Evolutionary conservation across 2,797 vertebrate genomes (phyloP).

Genomic region (Rhincodon typus): DNA sequence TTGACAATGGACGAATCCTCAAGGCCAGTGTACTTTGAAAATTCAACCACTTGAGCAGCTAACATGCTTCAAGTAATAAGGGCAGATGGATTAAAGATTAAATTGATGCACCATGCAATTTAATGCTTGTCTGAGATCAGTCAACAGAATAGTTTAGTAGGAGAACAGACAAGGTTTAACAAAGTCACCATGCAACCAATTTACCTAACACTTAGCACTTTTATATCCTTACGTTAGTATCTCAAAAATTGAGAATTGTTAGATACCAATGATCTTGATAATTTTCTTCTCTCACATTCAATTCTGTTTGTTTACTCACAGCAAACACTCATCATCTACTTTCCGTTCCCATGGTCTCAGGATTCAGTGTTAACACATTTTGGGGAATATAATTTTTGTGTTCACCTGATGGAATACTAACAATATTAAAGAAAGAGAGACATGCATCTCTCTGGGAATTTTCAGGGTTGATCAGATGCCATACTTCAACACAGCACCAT

Average conservation of each 20-base stretch:
- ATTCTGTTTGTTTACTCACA: background rate
- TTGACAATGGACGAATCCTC: background rate
- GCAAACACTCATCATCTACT: background rate
- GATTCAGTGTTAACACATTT: background rate
- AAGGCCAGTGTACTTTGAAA: background rate
- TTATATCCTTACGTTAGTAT: background rate
- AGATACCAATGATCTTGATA: background rate
- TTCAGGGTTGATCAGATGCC: background rate
- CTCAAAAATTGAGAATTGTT: background rate
- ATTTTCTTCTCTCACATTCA: background rate
- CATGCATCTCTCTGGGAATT: background rate
- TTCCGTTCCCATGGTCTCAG: background rate
- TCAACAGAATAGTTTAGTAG: too few relatives aligned
- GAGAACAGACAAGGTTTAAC: background rate
- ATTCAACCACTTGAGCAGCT: background rate
- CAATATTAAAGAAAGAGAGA: background rate
- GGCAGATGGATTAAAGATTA: background rate
- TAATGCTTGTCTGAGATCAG: background rate
- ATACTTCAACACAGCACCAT: too few relatives aligned
- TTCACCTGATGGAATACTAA: background rate
- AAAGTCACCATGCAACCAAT: background rate
- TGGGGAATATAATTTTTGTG: background rate
- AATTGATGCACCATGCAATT: background rate
- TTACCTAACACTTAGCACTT: background rate
- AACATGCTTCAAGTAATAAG: background rate